phyloP scores from a whole-genome alignment of 2,113 vertebrate species.

The Chloropsis cyanopogon region DNA sequence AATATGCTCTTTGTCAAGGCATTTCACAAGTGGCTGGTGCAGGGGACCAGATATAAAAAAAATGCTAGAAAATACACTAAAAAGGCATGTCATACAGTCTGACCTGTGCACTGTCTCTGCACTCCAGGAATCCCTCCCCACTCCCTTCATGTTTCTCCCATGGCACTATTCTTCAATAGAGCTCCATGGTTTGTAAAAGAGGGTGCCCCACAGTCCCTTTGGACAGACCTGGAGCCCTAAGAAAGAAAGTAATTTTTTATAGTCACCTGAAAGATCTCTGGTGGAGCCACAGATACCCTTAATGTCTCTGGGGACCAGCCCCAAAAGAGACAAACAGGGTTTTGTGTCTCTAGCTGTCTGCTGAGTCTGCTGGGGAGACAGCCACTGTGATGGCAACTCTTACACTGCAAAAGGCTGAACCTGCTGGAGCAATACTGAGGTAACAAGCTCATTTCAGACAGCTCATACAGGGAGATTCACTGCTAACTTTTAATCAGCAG shows the following conservation, averaged over 20 bases:
- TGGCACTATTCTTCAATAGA: neutral
- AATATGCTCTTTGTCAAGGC: neutral
- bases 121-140: neutral
- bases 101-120: neutral
- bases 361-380: neutral
- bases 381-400: neutral
- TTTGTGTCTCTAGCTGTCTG: neutral
- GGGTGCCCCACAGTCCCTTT: neutral
- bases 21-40: neutral
- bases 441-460: neutral
- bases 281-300: neutral
- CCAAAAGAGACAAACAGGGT: neutral
- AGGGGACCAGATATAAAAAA: neutral
- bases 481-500: conserved; percentile 41
- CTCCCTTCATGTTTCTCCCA: neutral
- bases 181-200: neutral
- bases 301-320: neutral
- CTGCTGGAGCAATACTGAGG: neutral
- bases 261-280: neutral
- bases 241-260: neutral
- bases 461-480: neutral
- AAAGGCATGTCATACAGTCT: neutral
- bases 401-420: neutral
- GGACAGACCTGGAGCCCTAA: neutral
- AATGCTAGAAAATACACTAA: neutral